A percentile compares a stretch with the other conserved stretches of the same genome.
Evolutionary conservation across 1,140 invertebrate species (phyloP).

Genomic region (Neomicropteryx cornuta): DNA sequence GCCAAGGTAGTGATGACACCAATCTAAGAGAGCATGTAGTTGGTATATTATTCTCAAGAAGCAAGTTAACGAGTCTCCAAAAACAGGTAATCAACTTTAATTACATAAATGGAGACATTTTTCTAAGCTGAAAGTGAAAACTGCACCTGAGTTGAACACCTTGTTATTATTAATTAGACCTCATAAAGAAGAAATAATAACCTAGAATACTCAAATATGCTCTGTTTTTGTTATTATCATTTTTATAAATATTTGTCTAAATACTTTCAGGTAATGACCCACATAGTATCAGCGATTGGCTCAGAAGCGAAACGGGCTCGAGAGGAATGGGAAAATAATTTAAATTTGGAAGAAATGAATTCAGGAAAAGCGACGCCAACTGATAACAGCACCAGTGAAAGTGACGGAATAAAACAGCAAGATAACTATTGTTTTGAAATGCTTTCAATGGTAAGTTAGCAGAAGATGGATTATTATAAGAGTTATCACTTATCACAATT

Average conservation of each 20-base stretch:
- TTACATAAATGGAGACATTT: too few species aligned
- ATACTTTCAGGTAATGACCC: constrained; percentile 62
- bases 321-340: constrained; percentile 75
- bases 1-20: constrained; percentile 53
- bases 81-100: constrained; percentile 87
- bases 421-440: constrained; percentile 98
- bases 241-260: neutral
- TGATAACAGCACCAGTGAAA: constrained; percentile 23
- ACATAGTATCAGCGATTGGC: constrained; percentile 87
- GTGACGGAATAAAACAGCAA: constrained; percentile 36
- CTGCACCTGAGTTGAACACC: too few species aligned
- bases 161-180: too few species aligned
- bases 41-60: constrained; percentile 89
- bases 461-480: constrained; percentile 17
- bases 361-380: constrained; percentile 21
- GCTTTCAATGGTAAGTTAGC: constrained; percentile 68
- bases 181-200: too few species aligned
- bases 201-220: too few species aligned
- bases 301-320: constrained; percentile 74
- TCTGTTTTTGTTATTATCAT: too few species aligned
- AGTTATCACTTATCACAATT: constrained; percentile 1
- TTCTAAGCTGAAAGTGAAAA: constrained; percentile 6
- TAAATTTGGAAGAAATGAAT: constrained; percentile 21
- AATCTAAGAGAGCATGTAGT: constrained; percentile 94
- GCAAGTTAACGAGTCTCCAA: constrained; percentile 87